Base-by-base conservation (phyloP, 1,140 invertebrate species). In the Drosophila saltans region DNA sequence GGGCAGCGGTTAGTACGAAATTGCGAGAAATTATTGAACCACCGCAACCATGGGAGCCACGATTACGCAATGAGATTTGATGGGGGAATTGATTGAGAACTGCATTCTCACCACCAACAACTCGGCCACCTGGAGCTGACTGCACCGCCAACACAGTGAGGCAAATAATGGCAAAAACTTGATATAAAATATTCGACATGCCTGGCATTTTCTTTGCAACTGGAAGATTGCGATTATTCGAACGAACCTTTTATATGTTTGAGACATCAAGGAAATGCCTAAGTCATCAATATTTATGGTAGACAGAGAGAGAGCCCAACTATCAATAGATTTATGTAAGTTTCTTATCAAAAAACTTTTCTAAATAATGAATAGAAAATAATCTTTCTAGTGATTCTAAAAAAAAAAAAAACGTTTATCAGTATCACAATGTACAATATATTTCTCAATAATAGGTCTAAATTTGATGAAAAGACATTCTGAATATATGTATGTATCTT, bases 1-100 rank as follows among this genome's bases (percentile, higher is more conserved):
- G 94, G 40, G 93, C 94, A 1, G 94, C 94, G 0, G 94, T 94
- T 2, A 95, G 80, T 33, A 95, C 92, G 72, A 91, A 94, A 63
- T 92, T 89, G 0, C 78, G 69, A 8, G 91, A 92, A n/a, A 95
- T 80, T 2, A 95, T 93, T 1, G 94, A 94, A 11, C 94, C 94
- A 2, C 94, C 94, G 56, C 94, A 95, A 52, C 91, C 91, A 40
- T 94, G 93, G 0, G 83, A 90, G 3, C 70, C 64, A 0, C 39
- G 43, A 66, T 85, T 92, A 36, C 92, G 78, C 40, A 94, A 48
- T 9, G 93, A 93, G 0, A 94, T 91, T 81, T 94, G 93, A 60
- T 94, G 93, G 1, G 93, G 93, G 56, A 93, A 93, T 43, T 89
- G 80, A 0, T 91, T 92, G 8, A 66, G 57, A 0, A 2, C 2